These are phyloP conservation scores for Trichosurus vulpecula DNA, from an alignment of 2,797 vertebrate genomes.

Conservation along the genomic window DNA sequence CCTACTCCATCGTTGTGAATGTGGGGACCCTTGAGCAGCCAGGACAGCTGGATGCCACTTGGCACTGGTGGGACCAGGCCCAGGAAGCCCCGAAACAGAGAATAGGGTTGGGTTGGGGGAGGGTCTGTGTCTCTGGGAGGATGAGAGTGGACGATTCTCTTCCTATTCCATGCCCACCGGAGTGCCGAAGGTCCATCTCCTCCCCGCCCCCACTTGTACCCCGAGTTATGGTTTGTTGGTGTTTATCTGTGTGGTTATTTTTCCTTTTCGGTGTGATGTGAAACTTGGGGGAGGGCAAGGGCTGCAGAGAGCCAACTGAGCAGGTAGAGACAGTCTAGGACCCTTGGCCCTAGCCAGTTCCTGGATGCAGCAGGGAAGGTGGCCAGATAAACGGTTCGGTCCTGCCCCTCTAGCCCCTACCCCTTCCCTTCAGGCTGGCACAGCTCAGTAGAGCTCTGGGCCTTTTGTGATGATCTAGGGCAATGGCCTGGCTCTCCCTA, in stretches of 20 bases:
- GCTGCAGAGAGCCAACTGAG: neutral
- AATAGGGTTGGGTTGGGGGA: no score
- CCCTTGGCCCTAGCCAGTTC: neutral
- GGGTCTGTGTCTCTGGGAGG: neutral
- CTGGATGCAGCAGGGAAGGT: conserved; percentile 33
- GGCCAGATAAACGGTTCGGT: conserved; percentile 73
- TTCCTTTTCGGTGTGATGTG: conserved; percentile 19
- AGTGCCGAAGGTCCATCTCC: neutral
- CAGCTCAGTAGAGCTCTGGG: neutral
- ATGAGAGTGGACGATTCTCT: conserved; percentile 55
- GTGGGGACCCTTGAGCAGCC: neutral
- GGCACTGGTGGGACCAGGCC: neutral
- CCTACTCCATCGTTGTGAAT: conserved; percentile 56
- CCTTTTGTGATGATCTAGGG: neutral
- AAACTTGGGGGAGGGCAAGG: conserved; percentile 39
- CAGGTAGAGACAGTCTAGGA: neutral
- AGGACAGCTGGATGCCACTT: neutral
- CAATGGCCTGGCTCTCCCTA: neutral
- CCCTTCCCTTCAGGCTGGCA: neutral
- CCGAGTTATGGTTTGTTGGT: conserved; percentile 73
- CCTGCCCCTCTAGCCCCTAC: neutral
- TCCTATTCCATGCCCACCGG: neutral
- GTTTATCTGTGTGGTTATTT: conserved; percentile 67
- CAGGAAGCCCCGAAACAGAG: neutral
- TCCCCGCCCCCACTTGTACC: neutral